Base-by-base conservation (phyloP, 2,888 invertebrate species). In the Asteroscopus sphinx region DNA sequence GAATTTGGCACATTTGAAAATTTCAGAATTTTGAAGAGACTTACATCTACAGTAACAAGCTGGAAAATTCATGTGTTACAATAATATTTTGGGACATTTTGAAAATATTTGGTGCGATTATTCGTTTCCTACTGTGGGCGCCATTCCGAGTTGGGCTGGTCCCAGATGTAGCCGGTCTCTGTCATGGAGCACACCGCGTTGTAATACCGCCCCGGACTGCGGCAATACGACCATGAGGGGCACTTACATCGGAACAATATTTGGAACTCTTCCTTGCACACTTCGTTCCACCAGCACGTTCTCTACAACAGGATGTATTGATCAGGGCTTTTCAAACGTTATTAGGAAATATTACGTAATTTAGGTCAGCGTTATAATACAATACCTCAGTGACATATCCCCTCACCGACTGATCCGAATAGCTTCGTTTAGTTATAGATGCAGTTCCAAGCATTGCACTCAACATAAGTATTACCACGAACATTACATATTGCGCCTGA, bases 271-370 rank as follows among this genome's bases (percentile, higher is more conserved):
- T 98, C 98, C 85, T 98, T 98, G 93, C 98, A 98, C 13, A 98
- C 96, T 94, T 98, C 98, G 88, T 98, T 98, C 97, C 98, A 98
- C 97, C 98, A 98, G 88, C 98, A 98, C 46, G 97, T 98, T 85
- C 98, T 96, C 98, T 98, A 87, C 45, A 94, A 92, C 56, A 40
- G 36, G 49, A 56, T 68, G 44, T 55, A 63, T 52, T 25, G 46
- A 63, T 57, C 45, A 51, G 15, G 35, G 1, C 28, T 44, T 47
- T 37, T 11, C 17, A n/a, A n/a, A 25, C 1, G 4, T 15, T 11
- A 33, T 37, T 25, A 42, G n/a, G 9, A 57, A 40, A 48, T 40
- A 12, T 52, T 45, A 35, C 15, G 42, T 53, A 25, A 55, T 48
- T 26, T 37, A 35, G 12, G 33, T 17, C n/a, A 42, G 9, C 13